A percentile compares a stretch with the other conserved stretches of the same genome.
phyloP scores from a whole-genome alignment of 2,888 invertebrate species.

The Epinotia demarniana region DNA sequence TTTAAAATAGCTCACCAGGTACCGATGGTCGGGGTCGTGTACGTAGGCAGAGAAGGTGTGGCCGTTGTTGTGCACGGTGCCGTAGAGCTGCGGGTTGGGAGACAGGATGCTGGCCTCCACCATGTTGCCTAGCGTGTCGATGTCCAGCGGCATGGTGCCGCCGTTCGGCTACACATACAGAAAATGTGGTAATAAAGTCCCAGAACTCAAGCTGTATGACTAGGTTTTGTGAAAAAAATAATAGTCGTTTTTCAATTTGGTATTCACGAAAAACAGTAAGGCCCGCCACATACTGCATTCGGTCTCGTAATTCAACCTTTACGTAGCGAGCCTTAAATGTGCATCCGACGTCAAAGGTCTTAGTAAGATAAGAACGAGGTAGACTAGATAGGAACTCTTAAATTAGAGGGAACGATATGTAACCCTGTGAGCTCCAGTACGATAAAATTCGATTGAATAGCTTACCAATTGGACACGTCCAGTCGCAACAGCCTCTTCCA shows the following conservation, averaged over 20 bases:
- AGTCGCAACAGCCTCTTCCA: constrained; percentile 90
- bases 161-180: constrained; percentile 75
- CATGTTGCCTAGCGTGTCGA: constrained; percentile 89
- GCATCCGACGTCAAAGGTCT: too few relatives aligned
- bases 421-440: not conserved
- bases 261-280: too few relatives aligned
- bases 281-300: too few relatives aligned
- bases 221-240: too few relatives aligned
- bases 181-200: not conserved
- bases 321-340: too few relatives aligned
- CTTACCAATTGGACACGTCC: constrained; percentile 86
- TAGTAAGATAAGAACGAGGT: too few relatives aligned
- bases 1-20: constrained; percentile 82
- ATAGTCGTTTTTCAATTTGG: too few relatives aligned
- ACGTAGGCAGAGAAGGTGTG: constrained; percentile 89
- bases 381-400: too few relatives aligned
- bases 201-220: too few relatives aligned
- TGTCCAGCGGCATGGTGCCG: constrained; percentile 78
- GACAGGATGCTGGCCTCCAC: constrained; percentile 88
- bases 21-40: constrained; percentile 89
- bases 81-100: constrained; percentile 86
- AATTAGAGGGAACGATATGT: not conserved
- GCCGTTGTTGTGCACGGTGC: constrained; percentile 90
- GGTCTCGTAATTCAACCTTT: too few relatives aligned
- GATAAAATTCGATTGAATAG: constrained; percentile 28